These are phyloP conservation scores for Triops longicaudatus DNA, from an alignment of 1,140 invertebrate species.

Conservation along the genomic window DNA sequence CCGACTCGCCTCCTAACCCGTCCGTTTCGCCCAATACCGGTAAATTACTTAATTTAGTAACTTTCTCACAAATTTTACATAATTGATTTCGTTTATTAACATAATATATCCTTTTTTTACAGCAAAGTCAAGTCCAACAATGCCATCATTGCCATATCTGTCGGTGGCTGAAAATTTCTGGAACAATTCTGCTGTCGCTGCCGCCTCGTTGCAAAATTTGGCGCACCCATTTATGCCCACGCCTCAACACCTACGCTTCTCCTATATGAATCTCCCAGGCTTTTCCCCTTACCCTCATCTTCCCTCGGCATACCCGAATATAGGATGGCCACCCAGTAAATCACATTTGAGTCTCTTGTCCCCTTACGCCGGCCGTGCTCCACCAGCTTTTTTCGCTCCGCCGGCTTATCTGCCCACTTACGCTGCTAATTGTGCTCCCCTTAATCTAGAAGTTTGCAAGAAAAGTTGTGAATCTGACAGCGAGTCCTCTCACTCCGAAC, in stretches of 20 bases:
- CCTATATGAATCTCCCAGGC: neutral
- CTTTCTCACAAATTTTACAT: neutral
- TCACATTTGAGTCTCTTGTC: neutral
- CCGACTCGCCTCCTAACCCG: slow-evolving; percentile 18
- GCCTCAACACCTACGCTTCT: neutral
- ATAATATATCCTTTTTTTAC: neutral
- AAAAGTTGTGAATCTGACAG: neutral
- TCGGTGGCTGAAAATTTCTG: neutral
- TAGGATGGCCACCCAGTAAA: neutral
- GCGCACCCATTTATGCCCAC: neutral
- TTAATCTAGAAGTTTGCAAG: neutral
- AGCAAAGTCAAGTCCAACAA: neutral
- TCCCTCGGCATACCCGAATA: neutral
- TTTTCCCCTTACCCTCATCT: neutral
- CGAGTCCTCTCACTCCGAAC: neutral
- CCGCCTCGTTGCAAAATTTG: neutral
- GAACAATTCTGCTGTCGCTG: neutral
- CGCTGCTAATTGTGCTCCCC: neutral
- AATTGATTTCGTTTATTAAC: neutral
- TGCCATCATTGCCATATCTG: neutral
- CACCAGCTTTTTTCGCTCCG: neutral
- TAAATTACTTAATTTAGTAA: neutral
- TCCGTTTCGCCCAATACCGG: neutral
- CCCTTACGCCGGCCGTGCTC: neutral
- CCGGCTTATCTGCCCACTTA: neutral